Conservation (phyloP, 2,888 invertebrate genomes). For the Lasioglossum calceatum region DNA sequence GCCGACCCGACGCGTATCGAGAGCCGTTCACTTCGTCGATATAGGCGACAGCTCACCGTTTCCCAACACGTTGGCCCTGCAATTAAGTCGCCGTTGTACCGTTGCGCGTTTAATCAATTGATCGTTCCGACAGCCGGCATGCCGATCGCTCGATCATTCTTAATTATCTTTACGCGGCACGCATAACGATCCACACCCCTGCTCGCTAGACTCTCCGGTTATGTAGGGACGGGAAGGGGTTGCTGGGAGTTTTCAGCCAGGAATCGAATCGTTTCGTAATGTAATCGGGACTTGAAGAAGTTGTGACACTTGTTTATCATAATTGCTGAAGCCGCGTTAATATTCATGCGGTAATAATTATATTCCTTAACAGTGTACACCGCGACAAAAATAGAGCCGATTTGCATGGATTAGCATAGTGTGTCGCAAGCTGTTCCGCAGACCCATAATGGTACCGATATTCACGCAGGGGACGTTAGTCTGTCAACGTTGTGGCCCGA, state of each 20-base stretch:
- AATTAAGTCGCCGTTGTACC: constrained; percentile 56
- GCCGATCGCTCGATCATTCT: constrained; percentile 51
- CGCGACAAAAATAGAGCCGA: constrained; percentile 50
- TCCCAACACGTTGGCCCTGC: constrained; percentile 67
- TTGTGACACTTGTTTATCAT: constrained; percentile 54
- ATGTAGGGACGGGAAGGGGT: background rate
- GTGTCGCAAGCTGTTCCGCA: constrained; percentile 47
- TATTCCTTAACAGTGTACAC: constrained; percentile 46
- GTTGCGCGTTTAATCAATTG: constrained; percentile 52
- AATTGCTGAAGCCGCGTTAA: constrained; percentile 43
- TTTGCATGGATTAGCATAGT: constrained; percentile 54
- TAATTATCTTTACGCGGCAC: constrained; percentile 40
- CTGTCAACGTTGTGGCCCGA: background rate
- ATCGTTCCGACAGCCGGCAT: constrained; percentile 38
- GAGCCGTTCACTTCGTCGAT: constrained; percentile 71
- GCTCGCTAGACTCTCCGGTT: background rate
- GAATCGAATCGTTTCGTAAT: constrained; percentile 43
- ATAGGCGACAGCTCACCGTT: constrained; percentile 62
- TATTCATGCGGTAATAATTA: constrained; percentile 57
- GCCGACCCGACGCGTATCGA: constrained; percentile 50
- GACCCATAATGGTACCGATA: constrained; percentile 21
- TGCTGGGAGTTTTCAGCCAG: constrained; percentile 21
- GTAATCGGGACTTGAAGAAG: constrained; percentile 48
- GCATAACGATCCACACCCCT: constrained; percentile 16
- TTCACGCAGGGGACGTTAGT: constrained; percentile 43